These are phyloP conservation scores for Pyrgilauda ruficollis DNA, from an alignment of 2,113 vertebrate species.

Conservation along the genomic window DNA sequence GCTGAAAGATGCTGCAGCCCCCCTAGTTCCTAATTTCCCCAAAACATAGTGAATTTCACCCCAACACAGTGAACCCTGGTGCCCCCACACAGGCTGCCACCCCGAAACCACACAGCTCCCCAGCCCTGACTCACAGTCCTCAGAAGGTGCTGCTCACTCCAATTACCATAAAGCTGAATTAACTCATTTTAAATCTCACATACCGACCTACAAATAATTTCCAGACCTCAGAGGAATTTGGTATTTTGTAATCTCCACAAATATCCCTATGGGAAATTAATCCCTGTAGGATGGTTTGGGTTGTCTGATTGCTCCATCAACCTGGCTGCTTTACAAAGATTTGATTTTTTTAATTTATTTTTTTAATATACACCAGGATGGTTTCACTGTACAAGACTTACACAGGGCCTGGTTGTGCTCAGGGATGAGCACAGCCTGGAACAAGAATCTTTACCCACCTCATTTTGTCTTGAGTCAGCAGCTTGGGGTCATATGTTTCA, in stretches of 20 bases:
- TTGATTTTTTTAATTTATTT: neutral
- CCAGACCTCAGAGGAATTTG: conserved; percentile 25
- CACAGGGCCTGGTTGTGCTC: neutral
- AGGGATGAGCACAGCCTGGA: neutral
- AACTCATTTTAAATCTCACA: neutral
- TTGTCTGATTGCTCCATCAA: neutral
- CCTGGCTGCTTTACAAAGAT: neutral
- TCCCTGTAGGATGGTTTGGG: neutral
- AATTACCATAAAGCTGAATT: conserved; percentile 50
- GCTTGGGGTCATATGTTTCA: conserved; percentile 15
- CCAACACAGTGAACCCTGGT: neutral
- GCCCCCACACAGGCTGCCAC: neutral
- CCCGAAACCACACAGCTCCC: neutral
- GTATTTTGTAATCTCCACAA: neutral
- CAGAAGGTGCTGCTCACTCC: neutral
- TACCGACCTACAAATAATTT: neutral
- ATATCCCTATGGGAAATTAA: neutral
- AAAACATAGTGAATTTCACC: neutral
- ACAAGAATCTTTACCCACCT: neutral
- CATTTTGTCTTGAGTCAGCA: conserved; percentile 45
- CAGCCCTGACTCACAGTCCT: conserved; percentile 34
- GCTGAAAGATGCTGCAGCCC: neutral
- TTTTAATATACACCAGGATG: neutral
- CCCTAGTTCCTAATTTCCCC: neutral
- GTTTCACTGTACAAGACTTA: neutral